A percentile compares a stretch with the other conserved stretches of the same genome.
phyloP scores from a whole-genome alignment of 2,888 invertebrate genomes.

The Venusia cambrica region DNA sequence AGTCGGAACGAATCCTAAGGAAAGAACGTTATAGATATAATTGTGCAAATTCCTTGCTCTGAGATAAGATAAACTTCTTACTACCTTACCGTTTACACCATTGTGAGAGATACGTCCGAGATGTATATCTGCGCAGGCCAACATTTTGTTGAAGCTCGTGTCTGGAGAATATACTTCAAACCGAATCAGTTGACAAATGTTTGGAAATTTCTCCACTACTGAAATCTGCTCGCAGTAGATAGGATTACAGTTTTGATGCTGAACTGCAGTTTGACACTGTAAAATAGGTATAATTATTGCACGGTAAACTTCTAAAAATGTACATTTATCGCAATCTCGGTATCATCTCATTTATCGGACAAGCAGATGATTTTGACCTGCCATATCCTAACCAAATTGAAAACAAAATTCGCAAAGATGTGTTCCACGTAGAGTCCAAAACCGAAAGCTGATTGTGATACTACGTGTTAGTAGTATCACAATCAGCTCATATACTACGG shows the following conservation, averaged over 20 bases:
- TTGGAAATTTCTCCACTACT: constrained; percentile 91
- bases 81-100: constrained; percentile 57
- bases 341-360: no score
- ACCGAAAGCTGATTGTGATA: no score
- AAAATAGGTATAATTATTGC: constrained; percentile 11
- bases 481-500: no score
- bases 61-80: not conserved
- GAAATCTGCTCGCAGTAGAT: constrained; percentile 89
- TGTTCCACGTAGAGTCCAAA: no score
- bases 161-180: constrained; percentile 81
- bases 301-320: no score
- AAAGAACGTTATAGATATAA: no score
- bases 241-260: constrained; percentile 83
- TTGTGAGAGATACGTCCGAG: constrained; percentile 57
- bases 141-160: constrained; percentile 59
- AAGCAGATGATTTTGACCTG: no score
- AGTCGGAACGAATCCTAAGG: constrained; percentile 86
- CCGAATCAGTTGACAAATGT: constrained; percentile 86
- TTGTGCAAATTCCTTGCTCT: not conserved
- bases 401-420: no score
- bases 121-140: constrained; percentile 46
- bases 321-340: no score
- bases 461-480: no score
- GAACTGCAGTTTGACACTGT: constrained; percentile 84
- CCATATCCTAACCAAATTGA: no score